Conservation (phyloP, 2,888 invertebrate species). For the Drosophila recens region DNA sequence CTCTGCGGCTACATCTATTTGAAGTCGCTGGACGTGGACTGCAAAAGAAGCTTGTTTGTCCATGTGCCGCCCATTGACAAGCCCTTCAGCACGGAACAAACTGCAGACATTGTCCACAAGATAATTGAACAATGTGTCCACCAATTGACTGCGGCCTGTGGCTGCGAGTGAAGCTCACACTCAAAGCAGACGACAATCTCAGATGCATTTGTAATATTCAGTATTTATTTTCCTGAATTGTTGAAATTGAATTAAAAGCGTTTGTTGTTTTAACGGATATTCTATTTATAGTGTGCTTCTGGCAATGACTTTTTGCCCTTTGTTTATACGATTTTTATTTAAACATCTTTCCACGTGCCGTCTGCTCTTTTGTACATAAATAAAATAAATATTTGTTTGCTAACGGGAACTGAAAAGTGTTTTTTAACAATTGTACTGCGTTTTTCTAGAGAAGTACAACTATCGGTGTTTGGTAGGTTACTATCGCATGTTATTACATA, state of each 20-base stretch:
- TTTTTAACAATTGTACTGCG: too few species aligned
- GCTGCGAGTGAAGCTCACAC: background rate
- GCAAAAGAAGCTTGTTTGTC: conserved; percentile 88
- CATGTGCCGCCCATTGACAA: conserved; percentile 90
- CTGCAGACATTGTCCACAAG: conserved; percentile 86
- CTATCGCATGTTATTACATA: too few species aligned
- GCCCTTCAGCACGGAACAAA: conserved; percentile 87
- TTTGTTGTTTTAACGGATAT: background rate
- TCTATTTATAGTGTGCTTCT: background rate
- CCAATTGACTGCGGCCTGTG: conserved; percentile 20
- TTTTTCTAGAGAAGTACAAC: too few species aligned
- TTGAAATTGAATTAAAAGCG: background rate
- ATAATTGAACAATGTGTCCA: conserved; percentile 82
- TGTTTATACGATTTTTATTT: background rate
- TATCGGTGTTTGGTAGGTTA: too few species aligned
- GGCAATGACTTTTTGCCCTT: background rate
- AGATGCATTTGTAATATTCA: conserved; percentile 3
- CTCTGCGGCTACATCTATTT: conserved; percentile 92
- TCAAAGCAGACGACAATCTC: background rate
- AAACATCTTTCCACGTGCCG: conserved; percentile 8
- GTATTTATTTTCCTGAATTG: background rate
- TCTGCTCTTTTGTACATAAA: background rate
- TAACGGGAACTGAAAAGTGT: too few species aligned
- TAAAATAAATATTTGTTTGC: too few species aligned
- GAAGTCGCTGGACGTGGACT: conserved; percentile 88